Base-by-base conservation (phyloP, 1,140 invertebrate genomes). In the Hycleus cichorii region DNA sequence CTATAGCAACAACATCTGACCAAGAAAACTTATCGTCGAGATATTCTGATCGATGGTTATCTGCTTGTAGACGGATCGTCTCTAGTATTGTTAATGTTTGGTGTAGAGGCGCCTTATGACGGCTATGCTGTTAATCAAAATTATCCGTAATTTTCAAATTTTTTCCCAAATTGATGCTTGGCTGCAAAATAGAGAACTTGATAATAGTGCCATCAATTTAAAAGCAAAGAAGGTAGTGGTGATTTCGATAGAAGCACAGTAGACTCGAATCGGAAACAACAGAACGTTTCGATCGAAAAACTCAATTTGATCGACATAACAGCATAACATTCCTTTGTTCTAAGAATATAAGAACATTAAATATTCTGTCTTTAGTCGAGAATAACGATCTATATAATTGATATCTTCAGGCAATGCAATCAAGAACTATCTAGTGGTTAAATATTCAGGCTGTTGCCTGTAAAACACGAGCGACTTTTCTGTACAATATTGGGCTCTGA, bases 371-470 rank as follows among this genome's bases (percentile, higher is more conserved):
- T 69, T 69, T 68, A 66, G 63, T 67, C 57, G 63, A 63, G 67
- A 69, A 71, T 69, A 68, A 68, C 68, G 65, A 71, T 72, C 69
- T 71, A 70, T 70, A 69, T 72, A 72, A 71, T 72, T 72, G 71
- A 72, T 71, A 72, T 71, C 71, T 71, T 60, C 57, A 51, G 71
- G 71, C 71, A 61, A 58, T 65, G 68, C 66, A 72, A 72, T 72
- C 71, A 69, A 64, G 63, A 67, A 56, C 63, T 58, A 69, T 70
- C 66, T 69, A 69, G 67, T 67, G 62, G 67, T 69, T 65, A 69
- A 70, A 69, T 70, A 68, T 70, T 68, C 66, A 68, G 65, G 64
- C 64, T 63, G 60, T 64, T 65, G 64, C 56, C 40, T 56, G 62
- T 61, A 64, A 50, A 63, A 60, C 62, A 60, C 58, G 62, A 63